Percentiles rank a stretch among this genome's conserved stretches.
Evolutionary conservation across 2,888 invertebrate species (phyloP).

Genomic region (Hermaeophaga mercurialis): DNA sequence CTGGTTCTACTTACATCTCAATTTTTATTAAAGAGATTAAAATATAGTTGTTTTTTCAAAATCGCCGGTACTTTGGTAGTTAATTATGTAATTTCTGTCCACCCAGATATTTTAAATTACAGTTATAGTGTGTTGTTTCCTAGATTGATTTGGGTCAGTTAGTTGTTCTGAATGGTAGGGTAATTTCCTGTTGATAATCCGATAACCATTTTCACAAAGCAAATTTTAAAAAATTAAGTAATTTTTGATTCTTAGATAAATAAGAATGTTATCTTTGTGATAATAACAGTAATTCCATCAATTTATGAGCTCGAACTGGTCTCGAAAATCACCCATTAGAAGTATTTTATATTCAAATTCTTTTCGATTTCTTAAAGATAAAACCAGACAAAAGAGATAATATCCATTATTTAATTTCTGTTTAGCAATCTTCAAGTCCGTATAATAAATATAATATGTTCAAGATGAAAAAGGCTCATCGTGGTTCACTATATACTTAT

Average conservation of each 20-base stretch:
- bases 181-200: constrained; percentile 4
- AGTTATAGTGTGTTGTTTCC: not conserved
- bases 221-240: constrained; percentile 25
- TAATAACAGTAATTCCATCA: constrained; percentile 27
- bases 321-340: constrained; percentile 22
- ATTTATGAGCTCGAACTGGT: constrained; percentile 18
- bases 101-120: constrained; percentile 4
- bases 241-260: constrained; percentile 24
- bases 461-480: constrained; percentile 21
- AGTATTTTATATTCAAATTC: constrained; percentile 29
- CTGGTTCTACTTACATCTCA: no score
- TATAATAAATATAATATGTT: constrained; percentile 27
- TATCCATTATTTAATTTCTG: constrained; percentile 30
- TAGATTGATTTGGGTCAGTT: not conserved
- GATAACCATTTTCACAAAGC: constrained; percentile 7
- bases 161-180: not conserved
- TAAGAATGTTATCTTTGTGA: constrained; percentile 13
- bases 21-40: no score
- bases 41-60: no score
- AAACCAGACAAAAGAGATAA: constrained; percentile 22
- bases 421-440: constrained; percentile 22
- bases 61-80: no score
- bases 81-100: no score
- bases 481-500: constrained; percentile 25
- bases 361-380: constrained; percentile 26